Percentiles rank a stretch among this genome's conserved stretches.
Evolutionary conservation across 2,888 invertebrate species (phyloP).

Genomic region (Eupelmus urozonus): DNA sequence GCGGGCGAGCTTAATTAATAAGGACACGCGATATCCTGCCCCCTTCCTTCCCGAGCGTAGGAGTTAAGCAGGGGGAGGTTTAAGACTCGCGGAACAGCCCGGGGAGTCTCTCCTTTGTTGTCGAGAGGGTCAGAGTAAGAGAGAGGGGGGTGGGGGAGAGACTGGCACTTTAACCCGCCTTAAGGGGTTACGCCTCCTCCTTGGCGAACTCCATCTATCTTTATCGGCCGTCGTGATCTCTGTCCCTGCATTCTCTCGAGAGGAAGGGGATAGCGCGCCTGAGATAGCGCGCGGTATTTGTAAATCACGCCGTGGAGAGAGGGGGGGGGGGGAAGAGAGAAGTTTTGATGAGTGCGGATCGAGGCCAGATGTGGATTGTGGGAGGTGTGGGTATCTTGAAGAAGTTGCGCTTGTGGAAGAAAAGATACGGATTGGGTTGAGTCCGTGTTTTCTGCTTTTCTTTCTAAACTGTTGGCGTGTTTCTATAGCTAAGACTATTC

Average conservation of each 20-base stretch:
- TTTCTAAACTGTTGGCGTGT: too few species aligned
- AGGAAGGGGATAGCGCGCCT: too few species aligned
- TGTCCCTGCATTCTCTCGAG: constrained; percentile 29
- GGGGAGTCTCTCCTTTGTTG: constrained; percentile 77
- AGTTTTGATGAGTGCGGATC: too few species aligned
- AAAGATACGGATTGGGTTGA: too few species aligned
- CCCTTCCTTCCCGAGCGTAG: constrained; percentile 18
- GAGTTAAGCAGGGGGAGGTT: constrained; percentile 62
- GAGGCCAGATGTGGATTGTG: too few species aligned
- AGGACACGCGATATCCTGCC: constrained; percentile 76
- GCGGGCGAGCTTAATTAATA: constrained; percentile 76
- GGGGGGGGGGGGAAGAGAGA: too few species aligned
- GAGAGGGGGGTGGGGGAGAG: constrained; percentile 42
- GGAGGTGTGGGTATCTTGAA: too few species aligned
- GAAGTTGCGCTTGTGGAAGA: too few species aligned
- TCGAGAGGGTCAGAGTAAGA: constrained; percentile 71
- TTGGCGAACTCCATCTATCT: constrained; percentile 52
- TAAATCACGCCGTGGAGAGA: constrained; percentile 14
- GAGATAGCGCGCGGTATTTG: constrained; percentile 44
- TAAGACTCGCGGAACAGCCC: constrained; percentile 70
- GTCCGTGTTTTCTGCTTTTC: too few species aligned
- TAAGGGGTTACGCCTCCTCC: constrained; percentile 69
- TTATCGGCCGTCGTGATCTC: constrained; percentile 57
- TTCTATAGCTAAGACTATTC: too few species aligned
- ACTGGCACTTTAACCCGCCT: constrained; percentile 73